These are phyloP conservation scores for Garra rufa DNA, from an alignment of 2,113 vertebrate genomes.

Conservation along the genomic window DNA sequence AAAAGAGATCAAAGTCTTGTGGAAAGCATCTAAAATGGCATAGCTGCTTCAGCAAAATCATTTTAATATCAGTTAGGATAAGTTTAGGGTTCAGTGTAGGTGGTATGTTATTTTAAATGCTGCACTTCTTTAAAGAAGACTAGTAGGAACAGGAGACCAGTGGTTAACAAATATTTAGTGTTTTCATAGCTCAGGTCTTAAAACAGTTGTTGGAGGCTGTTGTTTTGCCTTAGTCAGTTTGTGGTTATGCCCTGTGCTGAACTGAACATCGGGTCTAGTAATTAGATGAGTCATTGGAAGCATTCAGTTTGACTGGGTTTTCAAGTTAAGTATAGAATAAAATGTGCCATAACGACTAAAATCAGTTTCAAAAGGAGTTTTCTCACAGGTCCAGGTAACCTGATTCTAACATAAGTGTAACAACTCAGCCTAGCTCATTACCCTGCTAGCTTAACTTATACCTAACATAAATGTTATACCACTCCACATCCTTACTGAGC, in stretches of 20 bases:
- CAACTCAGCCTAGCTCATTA: too few species aligned
- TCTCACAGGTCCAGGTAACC: background rate
- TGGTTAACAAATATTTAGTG: background rate
- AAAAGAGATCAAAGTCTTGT: background rate
- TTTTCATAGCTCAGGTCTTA: background rate
- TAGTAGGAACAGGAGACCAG: background rate
- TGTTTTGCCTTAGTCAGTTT: conserved; percentile 37
- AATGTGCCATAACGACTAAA: background rate
- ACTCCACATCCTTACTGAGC: too few species aligned
- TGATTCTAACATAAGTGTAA: too few species aligned
- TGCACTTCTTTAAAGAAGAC: too few species aligned
- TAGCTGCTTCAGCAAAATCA: background rate
- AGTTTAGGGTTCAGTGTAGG: background rate
- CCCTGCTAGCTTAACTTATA: too few species aligned
- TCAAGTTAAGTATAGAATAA: background rate
- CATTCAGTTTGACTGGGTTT: background rate
- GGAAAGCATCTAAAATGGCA: background rate
- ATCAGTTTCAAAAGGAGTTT: background rate
- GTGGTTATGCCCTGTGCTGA: background rate
- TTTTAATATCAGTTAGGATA: background rate
- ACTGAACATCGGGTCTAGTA: conserved; percentile 20
- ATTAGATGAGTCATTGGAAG: conserved; percentile 34
- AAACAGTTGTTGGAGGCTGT: conserved; percentile 23
- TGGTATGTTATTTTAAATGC: background rate
- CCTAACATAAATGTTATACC: too few species aligned